Base-by-base conservation (phyloP, 2,797 vertebrate genomes). In the Sebastes baramenuke region DNA sequence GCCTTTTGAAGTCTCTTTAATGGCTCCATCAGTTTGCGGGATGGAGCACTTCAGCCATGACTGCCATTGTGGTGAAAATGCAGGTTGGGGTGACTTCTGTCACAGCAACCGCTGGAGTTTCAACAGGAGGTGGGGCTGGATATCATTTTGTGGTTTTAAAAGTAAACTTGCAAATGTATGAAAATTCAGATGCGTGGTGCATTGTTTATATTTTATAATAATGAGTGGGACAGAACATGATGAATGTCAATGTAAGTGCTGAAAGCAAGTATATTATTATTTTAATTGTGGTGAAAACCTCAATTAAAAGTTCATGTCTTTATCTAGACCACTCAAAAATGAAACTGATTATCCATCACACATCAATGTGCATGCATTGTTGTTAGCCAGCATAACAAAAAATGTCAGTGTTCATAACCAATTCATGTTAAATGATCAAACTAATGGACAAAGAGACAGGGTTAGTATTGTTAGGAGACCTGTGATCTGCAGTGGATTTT, bases 1-100 rank as follows among this genome's bases (percentile, higher is more conserved):
- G 77, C 34, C 61, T 85, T 46, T 74, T 80, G 38, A 82, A 82
- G 79, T 73, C 46, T 69, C 29, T 75, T 58, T 81, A 73, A 60
- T 59, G 34, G 75, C 72, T 74, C 76, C 72, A 55, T 64, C 75
- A 59, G 55, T 56, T 52, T 64, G 70, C 27, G 36, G 49, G 60
- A 54, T 22, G 27, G 64, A 78, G 71, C 6, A 22, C 14, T 73
- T 71, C 67, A 70, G 20, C 67, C 67, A 18, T 71, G 42, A 38
- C 72, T 64, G 30, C 36, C 67, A 27, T 22, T 52, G 38, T 59
- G 74, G 64, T 32, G 54, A 73, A 77, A 72, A 32, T 7, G 3
- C 56, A 42, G 46, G 46, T 16, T 52, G 20, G 22, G 22, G 5
- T 29, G 24, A 42, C 54, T 42, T 72, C 14, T 10, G n/a, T 65